Evolutionary conservation across 2,888 invertebrate genomes (phyloP).

Genomic region (Campaea margaritaria): DNA sequence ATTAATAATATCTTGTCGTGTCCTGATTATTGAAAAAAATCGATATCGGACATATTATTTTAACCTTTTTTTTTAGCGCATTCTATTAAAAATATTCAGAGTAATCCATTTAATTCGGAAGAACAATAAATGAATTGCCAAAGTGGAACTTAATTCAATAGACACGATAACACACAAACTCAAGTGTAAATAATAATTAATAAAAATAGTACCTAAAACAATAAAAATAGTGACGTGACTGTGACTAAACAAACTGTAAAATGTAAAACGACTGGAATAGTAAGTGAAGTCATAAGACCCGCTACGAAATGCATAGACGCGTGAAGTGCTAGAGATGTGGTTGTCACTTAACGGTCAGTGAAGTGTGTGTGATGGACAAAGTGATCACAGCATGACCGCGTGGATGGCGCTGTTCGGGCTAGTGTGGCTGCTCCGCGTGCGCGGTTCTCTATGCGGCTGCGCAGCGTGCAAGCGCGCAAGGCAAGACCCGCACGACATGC

Average conservation of each 20-base stretch:
- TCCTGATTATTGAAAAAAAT: too few relatives aligned
- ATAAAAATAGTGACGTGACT: too few relatives aligned
- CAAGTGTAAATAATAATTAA: not conserved
- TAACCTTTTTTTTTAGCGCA: too few relatives aligned
- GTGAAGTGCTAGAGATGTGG: slow-evolving; percentile 30
- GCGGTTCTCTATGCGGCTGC: slow-evolving; percentile 91
- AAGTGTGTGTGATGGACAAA: slow-evolving; percentile 61
- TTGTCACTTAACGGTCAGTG: slow-evolving; percentile 38
- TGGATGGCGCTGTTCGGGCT: slow-evolving; percentile 95
- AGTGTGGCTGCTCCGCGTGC: slow-evolving; percentile 93
- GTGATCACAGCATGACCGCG: slow-evolving; percentile 81
- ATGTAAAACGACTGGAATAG: slow-evolving; percentile 1
- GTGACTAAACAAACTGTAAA: too few relatives aligned
- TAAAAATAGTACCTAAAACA: too few relatives aligned
- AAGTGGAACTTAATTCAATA: not conserved
- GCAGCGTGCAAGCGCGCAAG: slow-evolving; percentile 87
- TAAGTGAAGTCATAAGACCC: not conserved
- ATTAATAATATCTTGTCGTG: too few relatives aligned
- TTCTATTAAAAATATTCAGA: too few relatives aligned
- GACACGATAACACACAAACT: not conserved
- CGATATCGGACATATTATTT: too few relatives aligned
- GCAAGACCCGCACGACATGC: slow-evolving; percentile 59
- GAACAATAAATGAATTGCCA: not conserved
- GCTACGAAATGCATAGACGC: too few relatives aligned
- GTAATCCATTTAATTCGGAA: too few relatives aligned